Base-by-base conservation (phyloP, 2,797 vertebrate genomes). In the Aeoliscus strigatus region DNA sequence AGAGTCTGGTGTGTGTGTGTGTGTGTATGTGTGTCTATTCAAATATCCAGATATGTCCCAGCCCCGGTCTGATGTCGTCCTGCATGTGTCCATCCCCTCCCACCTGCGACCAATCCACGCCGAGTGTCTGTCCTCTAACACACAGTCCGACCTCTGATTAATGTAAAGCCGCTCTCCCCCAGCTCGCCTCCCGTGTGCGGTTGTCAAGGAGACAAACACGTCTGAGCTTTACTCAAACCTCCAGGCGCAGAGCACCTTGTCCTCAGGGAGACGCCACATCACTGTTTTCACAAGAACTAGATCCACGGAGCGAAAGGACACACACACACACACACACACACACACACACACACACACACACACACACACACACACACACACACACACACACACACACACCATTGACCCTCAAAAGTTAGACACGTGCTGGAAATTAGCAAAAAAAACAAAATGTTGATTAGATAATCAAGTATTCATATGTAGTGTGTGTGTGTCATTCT, bases 131-230 rank as follows among this genome's bases (percentile, higher is more conserved):
- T 23, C 4, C 21, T 23, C 4, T 27, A 11, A 9, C 44, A 17
- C 6, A n/a, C n/a, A 24, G 23, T 27, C 26, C 14, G 5, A 40
- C 37, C 51, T 50, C 66, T 52, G 33, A n/a, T n/a, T 9, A 8
- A 40, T 60, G 60, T 46, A 47, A 27, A 61, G 33, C 58, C 39
- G 10, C 27, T 47, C 51, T 1, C 8, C 16, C 43, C 49, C 16
- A 18, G 24, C 27, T 30, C 45, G 39, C 66, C 43, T 58, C 25
- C 37, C 38, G 51, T 25, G 39, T 49, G 54, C 55, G 28, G 73
- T 77, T 56, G 77, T 71, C 77, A 66, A 43, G 60, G 61, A 27
- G 53, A 45, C 23, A 35, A 5, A 6, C 34, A 9, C 51, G 55
- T 11, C 27, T 27, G 39, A 54, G 4, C 43, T 12, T 5, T 12